Conservation (phyloP, 2,797 vertebrate species). For the Sebastiscus tertius region DNA sequence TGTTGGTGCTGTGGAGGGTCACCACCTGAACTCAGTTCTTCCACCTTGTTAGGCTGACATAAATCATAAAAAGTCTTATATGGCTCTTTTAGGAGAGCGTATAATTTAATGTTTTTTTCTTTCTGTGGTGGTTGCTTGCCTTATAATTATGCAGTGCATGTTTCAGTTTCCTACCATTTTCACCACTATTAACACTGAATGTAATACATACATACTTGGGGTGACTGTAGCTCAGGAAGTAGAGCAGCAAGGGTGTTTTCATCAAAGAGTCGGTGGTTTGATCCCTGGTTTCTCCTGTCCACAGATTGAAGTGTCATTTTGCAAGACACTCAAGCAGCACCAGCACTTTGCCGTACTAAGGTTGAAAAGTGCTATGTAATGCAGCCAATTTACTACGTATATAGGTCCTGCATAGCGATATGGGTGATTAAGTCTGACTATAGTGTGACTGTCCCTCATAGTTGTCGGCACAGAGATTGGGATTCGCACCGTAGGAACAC, state of each 20-base stretch:
- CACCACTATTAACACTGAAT: background rate
- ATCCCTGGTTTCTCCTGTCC: background rate
- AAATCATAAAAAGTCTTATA: background rate
- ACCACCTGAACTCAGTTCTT: background rate
- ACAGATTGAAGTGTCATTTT: background rate
- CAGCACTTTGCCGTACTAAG: background rate
- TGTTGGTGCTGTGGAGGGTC: background rate
- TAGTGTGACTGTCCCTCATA: background rate
- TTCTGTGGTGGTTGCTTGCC: background rate
- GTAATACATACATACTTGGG: background rate
- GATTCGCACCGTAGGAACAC: background rate
- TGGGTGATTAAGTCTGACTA: background rate
- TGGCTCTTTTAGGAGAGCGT: background rate
- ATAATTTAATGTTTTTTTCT: background rate
- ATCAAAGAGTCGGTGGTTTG: background rate
- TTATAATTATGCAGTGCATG: background rate
- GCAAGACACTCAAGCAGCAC: background rate
- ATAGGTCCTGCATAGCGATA: background rate
- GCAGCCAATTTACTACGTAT: background rate
- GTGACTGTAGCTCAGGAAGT: background rate
- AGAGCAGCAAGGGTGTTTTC: background rate
- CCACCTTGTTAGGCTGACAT: background rate
- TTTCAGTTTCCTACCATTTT: background rate
- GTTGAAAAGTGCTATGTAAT: background rate
- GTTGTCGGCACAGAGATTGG: background rate